Evolutionary conservation across 1,140 invertebrate genomes (phyloP), one percentile per base, ranked within the genome.

Genomic region (Galleria mellonella): DNA sequence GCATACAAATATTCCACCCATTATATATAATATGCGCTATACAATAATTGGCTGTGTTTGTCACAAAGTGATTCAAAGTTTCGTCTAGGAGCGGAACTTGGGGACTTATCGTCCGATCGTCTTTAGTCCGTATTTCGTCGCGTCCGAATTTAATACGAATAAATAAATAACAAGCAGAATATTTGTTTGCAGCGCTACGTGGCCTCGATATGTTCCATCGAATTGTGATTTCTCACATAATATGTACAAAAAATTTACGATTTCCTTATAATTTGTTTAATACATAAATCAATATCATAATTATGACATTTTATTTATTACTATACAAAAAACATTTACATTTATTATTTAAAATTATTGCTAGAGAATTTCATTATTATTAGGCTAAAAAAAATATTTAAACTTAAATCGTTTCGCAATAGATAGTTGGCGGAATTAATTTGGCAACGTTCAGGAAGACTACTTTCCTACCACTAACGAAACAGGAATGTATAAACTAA

Each of bases 241-340:
- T 68, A 73, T 71, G 33, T 72, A 70, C 65, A 72, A 67, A 54
- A 43, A 62, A 43, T 55, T 55, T 36, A 56, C 53, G 50, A 53
- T 60, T 62, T 42, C 45, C 59, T 52, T 68, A 61, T 51, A 50
- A 53, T 48, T 56, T 55, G 39, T 60, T 72, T 58, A 67, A 51
- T 71, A 70, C 54, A 61, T 66, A 65, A 71, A 67, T 62, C 72
- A 62, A 68, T 72, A 37, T 1, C 14, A 15, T 9, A 69, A 62
- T 70, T 61, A 47, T 71, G 62, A 66, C 63, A 62, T 60, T 69
- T 56, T 62, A 59, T 63, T 78, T 78, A 70, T 62, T 75, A 71
- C 72, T 84, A 84, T 84, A 84, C 78, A 85, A 76, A 81, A 65
- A 77, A 85, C 74, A 85, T 85, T 85, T 85, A 85, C 81, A 84